Conservation (phyloP, 2,113 vertebrate genomes). For the Clarias macrocephalus region DNA sequence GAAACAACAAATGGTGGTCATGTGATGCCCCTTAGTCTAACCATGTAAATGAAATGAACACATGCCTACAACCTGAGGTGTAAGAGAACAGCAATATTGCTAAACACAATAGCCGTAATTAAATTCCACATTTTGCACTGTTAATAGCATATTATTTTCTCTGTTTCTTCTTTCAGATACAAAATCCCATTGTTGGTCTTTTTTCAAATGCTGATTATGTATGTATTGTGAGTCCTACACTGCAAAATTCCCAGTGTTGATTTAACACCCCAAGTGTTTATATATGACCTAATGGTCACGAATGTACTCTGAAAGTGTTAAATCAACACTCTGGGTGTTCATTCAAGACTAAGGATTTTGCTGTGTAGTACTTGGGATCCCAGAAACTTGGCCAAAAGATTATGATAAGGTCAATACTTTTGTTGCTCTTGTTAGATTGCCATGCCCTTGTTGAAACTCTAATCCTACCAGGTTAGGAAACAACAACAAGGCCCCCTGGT, state of each 20-base stretch:
- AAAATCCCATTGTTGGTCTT: background rate
- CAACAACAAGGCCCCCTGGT: background rate
- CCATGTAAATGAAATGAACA: background rate
- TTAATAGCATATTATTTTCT: background rate
- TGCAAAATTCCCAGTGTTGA: too few species aligned
- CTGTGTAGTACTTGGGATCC: constrained; percentile 57
- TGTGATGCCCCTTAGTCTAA: background rate
- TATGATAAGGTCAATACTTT: constrained; percentile 57
- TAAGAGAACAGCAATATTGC: background rate
- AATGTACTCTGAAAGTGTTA: too few species aligned
- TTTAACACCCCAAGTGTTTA: too few species aligned
- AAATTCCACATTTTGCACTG: background rate
- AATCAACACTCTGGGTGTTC: too few species aligned
- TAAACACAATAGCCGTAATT: background rate
- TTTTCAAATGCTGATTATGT: constrained; percentile 8
- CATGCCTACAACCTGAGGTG: background rate
- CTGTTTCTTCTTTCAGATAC: background rate
- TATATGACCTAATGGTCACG: too few species aligned
- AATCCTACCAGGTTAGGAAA: background rate
- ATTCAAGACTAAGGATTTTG: too few species aligned
- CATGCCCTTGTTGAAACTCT: background rate
- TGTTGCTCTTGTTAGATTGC: background rate
- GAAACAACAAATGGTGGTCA: background rate
- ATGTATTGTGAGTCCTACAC: constrained; percentile 13
- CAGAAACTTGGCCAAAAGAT: constrained; percentile 32